A percentile compares a stretch with the other conserved stretches of the same genome.
Conservation (phyloP, 2,113 vertebrate species). For the Hemiprocne comata region DNA sequence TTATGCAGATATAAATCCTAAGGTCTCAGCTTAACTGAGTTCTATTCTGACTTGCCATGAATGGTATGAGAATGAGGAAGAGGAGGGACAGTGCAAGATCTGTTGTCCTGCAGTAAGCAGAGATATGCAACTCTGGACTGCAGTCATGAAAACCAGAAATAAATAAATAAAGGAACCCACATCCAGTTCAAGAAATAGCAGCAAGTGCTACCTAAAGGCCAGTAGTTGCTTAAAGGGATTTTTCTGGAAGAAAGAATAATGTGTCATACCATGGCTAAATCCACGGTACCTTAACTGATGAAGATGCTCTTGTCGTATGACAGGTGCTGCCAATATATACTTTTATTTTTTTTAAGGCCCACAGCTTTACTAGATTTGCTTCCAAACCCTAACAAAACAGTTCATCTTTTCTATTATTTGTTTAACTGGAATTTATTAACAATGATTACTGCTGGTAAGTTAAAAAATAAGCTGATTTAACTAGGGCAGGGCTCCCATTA, state of each 20-base stretch:
- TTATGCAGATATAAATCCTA: not conserved
- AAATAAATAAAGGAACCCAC: not conserved
- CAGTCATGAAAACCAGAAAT: not conserved
- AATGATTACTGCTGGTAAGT: not conserved
- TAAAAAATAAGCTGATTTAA: slow-evolving; percentile 18
- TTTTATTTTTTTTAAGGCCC: not conserved
- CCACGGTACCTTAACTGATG: not conserved
- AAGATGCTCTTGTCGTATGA: not conserved
- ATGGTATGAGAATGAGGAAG: not conserved
- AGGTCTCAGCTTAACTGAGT: not conserved
- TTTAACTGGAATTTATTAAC: not conserved
- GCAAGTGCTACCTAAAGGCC: not conserved
- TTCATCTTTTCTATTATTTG: not conserved
- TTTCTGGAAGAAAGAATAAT: not conserved
- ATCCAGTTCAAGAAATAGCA: not conserved
- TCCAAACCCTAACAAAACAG: not conserved
- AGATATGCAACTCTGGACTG: not conserved
- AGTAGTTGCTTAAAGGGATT: not conserved
- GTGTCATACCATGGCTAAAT: not conserved
- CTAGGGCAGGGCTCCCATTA: slow-evolving; percentile 11
- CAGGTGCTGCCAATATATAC: not conserved
- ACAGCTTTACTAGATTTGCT: not conserved
- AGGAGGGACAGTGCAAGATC: not conserved
- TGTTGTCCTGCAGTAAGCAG: not conserved
- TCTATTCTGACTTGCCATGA: slow-evolving; percentile 5